phyloP scores from a whole-genome alignment of 2,888 invertebrate species.

The Odontocolon sp. region DNA sequence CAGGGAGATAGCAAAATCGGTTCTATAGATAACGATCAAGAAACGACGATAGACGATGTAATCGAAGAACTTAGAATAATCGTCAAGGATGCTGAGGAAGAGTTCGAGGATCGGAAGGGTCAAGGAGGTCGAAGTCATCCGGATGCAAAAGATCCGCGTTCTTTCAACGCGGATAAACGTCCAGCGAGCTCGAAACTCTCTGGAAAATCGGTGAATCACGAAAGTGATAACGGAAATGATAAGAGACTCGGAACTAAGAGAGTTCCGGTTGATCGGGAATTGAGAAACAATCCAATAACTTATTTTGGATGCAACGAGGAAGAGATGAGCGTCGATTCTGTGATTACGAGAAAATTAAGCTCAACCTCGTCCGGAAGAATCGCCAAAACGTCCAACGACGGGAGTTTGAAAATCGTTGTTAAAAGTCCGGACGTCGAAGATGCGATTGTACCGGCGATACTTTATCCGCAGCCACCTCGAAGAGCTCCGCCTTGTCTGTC shows the following conservation, averaged over 20 bases:
- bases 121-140: slow-evolving; percentile 65
- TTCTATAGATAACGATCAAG: slow-evolving; percentile 86
- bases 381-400: slow-evolving; percentile 80
- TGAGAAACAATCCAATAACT: slow-evolving; percentile 22
- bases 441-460: slow-evolving; percentile 89
- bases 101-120: slow-evolving; percentile 80
- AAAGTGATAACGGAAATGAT: neutral
- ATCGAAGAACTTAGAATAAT: slow-evolving; percentile 93
- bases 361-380: slow-evolving; percentile 72
- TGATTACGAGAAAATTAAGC: slow-evolving; percentile 78
- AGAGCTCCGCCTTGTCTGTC: slow-evolving; percentile 82
- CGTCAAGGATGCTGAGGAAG: slow-evolving; percentile 91
- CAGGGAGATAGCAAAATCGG: slow-evolving; percentile 52
- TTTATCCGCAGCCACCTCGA: slow-evolving; percentile 91
- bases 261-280: neutral
- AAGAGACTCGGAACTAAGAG: neutral
- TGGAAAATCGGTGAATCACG: slow-evolving; percentile 19
- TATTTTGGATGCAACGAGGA: slow-evolving; percentile 50
- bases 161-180: neutral
- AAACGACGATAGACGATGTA: slow-evolving; percentile 93
- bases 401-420: slow-evolving; percentile 82
- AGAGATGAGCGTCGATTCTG: slow-evolving; percentile 62
- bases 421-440: slow-evolving; percentile 83
- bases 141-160: neutral
- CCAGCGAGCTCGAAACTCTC: slow-evolving; percentile 21